phyloP scores from a whole-genome alignment of 2,888 invertebrate species.

The Pheosia tremula region DNA sequence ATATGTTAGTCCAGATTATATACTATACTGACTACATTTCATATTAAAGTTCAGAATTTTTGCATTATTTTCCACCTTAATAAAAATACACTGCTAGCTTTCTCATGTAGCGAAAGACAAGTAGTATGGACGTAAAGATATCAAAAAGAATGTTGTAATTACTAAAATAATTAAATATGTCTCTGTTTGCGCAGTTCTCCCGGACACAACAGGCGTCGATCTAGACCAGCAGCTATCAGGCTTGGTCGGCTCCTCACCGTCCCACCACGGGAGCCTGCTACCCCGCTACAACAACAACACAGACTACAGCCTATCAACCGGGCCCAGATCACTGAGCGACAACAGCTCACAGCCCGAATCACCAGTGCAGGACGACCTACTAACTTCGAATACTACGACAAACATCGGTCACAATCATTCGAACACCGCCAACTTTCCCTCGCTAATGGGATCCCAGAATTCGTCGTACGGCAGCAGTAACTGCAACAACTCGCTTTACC shows the following conservation, averaged over 20 bases:
- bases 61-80: too few relatives aligned
- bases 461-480: constrained; percentile 85
- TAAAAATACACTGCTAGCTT: too few relatives aligned
- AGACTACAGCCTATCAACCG: constrained; percentile 87
- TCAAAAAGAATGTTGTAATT: too few relatives aligned
- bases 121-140: too few relatives aligned
- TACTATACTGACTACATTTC: too few relatives aligned
- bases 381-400: constrained; percentile 86
- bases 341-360: constrained; percentile 93
- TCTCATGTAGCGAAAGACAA: too few relatives aligned
- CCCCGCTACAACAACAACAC: constrained; percentile 88
- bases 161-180: background rate
- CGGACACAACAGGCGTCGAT: constrained; percentile 90
- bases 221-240: constrained; percentile 90
- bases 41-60: too few relatives aligned
- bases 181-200: constrained; percentile 84
- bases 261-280: constrained; percentile 85
- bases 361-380: constrained; percentile 91
- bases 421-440: constrained; percentile 86
- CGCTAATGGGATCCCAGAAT: constrained; percentile 86
- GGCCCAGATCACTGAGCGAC: constrained; percentile 91
- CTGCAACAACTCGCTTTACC: constrained; percentile 90
- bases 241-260: constrained; percentile 83
- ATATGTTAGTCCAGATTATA: too few relatives aligned
- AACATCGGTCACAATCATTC: constrained; percentile 85